phyloP scores from a whole-genome alignment of 2,113 vertebrate genomes.

The Pontoporia blainvillei region DNA sequence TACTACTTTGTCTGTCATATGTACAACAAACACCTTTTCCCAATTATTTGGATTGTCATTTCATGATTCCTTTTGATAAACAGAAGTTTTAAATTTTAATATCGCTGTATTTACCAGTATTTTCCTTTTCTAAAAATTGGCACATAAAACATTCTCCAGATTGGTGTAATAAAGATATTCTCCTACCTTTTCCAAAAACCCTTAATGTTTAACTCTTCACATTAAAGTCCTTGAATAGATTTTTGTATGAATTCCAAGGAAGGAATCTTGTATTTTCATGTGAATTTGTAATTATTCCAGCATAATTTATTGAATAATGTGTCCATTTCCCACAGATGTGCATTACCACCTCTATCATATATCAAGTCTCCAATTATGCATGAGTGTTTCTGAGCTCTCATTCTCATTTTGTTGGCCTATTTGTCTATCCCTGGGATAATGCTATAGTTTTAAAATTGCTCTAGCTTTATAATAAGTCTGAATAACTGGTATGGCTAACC shows the following conservation, averaged over 20 bases:
- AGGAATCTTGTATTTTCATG: neutral
- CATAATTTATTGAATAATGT: neutral
- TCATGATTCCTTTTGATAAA: neutral
- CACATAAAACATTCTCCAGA: neutral
- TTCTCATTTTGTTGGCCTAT: neutral
- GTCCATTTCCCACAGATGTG: neutral
- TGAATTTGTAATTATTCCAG: neutral
- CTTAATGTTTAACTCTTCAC: neutral
- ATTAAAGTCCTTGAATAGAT: neutral
- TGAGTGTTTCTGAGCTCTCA: neutral
- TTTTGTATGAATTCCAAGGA: neutral
- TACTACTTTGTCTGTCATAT: neutral
- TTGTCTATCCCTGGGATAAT: neutral
- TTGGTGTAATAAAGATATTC: neutral
- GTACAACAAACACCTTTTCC: neutral
- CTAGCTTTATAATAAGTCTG: neutral
- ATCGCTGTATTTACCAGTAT: neutral
- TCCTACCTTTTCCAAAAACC: neutral
- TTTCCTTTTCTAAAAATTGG: neutral
- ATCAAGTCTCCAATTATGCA: neutral
- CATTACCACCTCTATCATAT: neutral
- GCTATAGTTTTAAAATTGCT: neutral
- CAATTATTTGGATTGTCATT: neutral
- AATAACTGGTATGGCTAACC: neutral
- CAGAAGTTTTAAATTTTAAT: neutral